Conservation (phyloP, 1,140 invertebrate genomes). For the Monochamus saltuarius region DNA sequence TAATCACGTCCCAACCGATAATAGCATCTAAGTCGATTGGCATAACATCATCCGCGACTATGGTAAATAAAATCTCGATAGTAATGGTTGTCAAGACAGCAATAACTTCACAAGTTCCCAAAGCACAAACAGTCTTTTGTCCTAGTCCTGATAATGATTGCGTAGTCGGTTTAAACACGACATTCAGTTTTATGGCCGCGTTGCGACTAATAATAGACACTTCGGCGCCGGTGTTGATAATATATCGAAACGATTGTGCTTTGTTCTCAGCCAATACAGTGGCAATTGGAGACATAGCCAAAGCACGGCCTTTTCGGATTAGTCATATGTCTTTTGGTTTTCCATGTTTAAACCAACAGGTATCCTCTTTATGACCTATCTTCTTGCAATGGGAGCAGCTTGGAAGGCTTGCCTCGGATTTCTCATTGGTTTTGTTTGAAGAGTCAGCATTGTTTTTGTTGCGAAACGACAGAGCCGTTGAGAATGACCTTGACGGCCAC, state of each 20-base stretch:
- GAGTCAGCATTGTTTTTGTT: no score
- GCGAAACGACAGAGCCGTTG: no score
- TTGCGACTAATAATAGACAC: slow-evolving; percentile 19
- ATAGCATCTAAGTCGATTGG: slow-evolving; percentile 15
- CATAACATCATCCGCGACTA: slow-evolving; percentile 14
- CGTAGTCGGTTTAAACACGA: background rate
- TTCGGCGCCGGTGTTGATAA: slow-evolving; percentile 14
- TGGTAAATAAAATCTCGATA: slow-evolving; percentile 9
- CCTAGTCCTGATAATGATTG: slow-evolving; percentile 5
- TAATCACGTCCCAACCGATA: slow-evolving; percentile 25
- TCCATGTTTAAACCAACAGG: slow-evolving; percentile 19
- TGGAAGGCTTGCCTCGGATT: no score
- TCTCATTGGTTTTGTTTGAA: no score
- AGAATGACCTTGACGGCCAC: no score
- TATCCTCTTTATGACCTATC: slow-evolving; percentile 2
- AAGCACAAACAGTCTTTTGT: slow-evolving; percentile 12
- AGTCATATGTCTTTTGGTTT: slow-evolving; percentile 12
- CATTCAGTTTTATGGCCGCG: slow-evolving; percentile 6
- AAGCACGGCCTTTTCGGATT: slow-evolving; percentile 1
- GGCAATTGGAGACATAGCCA: slow-evolving; percentile 11
- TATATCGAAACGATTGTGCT: slow-evolving; percentile 1
- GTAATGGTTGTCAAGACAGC: slow-evolving; percentile 5
- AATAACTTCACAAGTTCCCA: slow-evolving; percentile 13
- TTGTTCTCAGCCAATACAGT: slow-evolving; percentile 16
- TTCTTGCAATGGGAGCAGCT: background rate